Base-by-base conservation (phyloP, 2,888 invertebrate genomes). In the Machimus atricapillus region DNA sequence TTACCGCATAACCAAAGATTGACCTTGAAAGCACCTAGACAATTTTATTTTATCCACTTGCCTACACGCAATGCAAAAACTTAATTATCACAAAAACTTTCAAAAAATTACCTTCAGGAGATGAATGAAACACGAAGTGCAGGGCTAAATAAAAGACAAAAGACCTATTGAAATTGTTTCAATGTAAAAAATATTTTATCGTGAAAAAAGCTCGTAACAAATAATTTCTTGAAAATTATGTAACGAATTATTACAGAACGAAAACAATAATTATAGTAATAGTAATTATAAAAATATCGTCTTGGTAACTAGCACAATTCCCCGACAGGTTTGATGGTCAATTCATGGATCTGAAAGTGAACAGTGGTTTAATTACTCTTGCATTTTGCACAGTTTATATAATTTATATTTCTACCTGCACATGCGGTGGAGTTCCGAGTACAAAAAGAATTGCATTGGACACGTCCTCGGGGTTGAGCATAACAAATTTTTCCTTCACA, bases 371-470 rank as follows among this genome's bases (percentile, higher is more conserved):
- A 83, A 14, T 37, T 37, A 2, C 23, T 46, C 14, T 79, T 8
- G 58, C 34, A 27, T 2, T 58, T 7, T 12, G 14, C 27, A 14
- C 9, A 12, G 12, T 52, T 46, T 27, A 81, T 40, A 27, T 14
- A 46, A 52, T 52, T 52, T 6, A 2, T 56, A 76, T 16, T 34
- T 40, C 1, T 66, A 87, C 34, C 52, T 77, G 92, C 1, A 92
- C 92, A 89, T 91, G 90, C 6, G 91, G 90, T 7, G 92, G 92
- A 1, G 92, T 91, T 37, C 90, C 89, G 0, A 92, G 83, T 0
- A 91, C 91, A 88, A 91, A 92, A 4, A 92, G 83, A 19, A 92
- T 91, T 0, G 93, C 92, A 88, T 92, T 91, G 5, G 92, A 91
- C 37, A 93, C 90, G 89, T 92, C 91, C 43, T 90, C 88, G 0